A percentile compares a stretch with the other conserved stretches of the same genome.
These are phyloP conservation scores for Herpailurus yagouaroundi DNA, from an alignment of 2,113 vertebrate genomes.

Conservation along the genomic window DNA sequence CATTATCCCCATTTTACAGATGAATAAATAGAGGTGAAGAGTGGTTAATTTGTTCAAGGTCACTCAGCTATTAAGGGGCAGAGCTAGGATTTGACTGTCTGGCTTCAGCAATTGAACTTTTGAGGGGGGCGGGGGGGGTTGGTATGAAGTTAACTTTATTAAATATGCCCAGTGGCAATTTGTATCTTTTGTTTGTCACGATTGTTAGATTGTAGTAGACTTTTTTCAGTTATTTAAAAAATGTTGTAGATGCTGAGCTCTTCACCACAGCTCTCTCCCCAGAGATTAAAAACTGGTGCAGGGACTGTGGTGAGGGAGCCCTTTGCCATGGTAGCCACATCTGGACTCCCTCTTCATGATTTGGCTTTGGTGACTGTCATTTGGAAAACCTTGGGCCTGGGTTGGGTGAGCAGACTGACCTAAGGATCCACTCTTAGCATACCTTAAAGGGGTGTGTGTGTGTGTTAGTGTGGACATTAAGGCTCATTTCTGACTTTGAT, in stretches of 20 bases:
- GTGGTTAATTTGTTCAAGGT: conserved; percentile 9
- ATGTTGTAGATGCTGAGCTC: not conserved
- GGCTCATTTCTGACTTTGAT: conserved; percentile 29
- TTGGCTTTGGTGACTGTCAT: not conserved
- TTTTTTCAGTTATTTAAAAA: conserved; percentile 31
- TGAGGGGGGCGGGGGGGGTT: not conserved
- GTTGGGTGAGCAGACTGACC: not conserved
- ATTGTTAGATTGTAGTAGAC: conserved; percentile 7
- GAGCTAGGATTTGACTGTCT: not conserved
- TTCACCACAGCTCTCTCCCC: not conserved
- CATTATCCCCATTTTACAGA: not conserved
- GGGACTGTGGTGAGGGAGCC: not conserved
- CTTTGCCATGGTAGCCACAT: not conserved
- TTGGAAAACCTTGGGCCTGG: not conserved
- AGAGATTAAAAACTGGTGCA: conserved; percentile 38
- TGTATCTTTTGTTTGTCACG: not conserved
- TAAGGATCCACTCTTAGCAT: not conserved
- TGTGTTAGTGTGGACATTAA: not conserved
- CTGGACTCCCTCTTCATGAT: not conserved
- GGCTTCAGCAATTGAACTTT: not conserved
- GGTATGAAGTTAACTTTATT: conserved; percentile 25
- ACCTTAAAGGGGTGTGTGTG: not conserved
- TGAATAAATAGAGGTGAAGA: not conserved
- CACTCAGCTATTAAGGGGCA: not conserved
- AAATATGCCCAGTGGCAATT: not conserved